Evolutionary conservation across 2,113 vertebrate genomes (phyloP), one percentile per base, ranked within the genome.

Genomic region (mouse (Mus musculus)): DNA sequence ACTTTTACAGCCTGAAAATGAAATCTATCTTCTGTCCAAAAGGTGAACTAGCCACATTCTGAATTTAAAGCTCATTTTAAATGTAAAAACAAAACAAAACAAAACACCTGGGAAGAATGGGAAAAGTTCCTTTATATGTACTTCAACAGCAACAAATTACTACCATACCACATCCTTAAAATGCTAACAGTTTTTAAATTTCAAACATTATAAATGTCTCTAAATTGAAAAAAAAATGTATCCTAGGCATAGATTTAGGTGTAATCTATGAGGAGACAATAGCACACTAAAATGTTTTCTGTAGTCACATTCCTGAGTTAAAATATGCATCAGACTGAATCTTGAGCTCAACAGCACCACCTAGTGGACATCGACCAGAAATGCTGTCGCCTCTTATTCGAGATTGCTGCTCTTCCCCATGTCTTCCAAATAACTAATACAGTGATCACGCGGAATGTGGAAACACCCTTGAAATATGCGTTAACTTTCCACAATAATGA

Each of bases 291-390:
- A 80, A 91, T 30, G 17, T 65, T 52, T 76, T 91, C 80, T 84
- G 13, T 22, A 67, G 33, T 54, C 78, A 52, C n/a, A 95, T 73
- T 59, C 24, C n/a, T 90, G 5, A 5, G 0, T 46, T 82, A 65
- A 96, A 92, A 97, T n/a, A 61, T 8, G 30, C 4, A 20, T 56
- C 80, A 14, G 10, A 10, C 56, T 86, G 71, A 14, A 33, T 97
- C 12, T 84, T 93, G 78, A 54, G 46, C 94, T 93, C 90, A 95
- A 95, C 88, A 52, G 2, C 42, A 67, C 94, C 97, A 97, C 87
- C 97, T 97, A 96, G 89, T 97, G 95, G 95, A 93, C 39, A n/a
- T 54, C 10, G 49, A 1, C 8, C 0, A n/a, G 80, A 95, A 96
- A 49, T 88, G 84, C 56, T 63, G 9, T 54, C 30, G 28, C n/a